Percentiles rank a stretch among this genome's conserved stretches.
These are phyloP conservation scores for Endotricha flammealis DNA, from an alignment of 2,888 invertebrate genomes.

Conservation along the genomic window DNA sequence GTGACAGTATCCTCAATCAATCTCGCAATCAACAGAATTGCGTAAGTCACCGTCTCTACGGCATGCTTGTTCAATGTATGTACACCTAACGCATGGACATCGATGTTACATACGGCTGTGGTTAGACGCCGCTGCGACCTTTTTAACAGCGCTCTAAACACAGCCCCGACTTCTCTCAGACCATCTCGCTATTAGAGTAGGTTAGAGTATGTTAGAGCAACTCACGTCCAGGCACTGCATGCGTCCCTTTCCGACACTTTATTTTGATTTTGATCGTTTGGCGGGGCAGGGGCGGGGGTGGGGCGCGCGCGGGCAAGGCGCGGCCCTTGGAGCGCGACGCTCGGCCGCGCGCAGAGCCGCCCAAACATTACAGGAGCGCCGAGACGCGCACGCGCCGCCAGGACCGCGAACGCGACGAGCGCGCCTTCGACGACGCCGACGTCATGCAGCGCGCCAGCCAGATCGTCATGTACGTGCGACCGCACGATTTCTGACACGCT, in stretches of 20 bases:
- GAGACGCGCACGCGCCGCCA: conserved; percentile 69
- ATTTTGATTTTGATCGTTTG: conserved; percentile 13
- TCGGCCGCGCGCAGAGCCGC: conserved; percentile 45
- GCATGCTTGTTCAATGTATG: conserved; percentile 59
- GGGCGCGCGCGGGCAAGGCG: conserved; percentile 34
- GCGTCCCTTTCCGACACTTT: conserved; percentile 15
- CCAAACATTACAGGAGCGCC: conserved; percentile 64
- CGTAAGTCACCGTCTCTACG: conserved; percentile 84
- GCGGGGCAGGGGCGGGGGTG: conserved; percentile 22
- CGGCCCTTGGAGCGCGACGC: conserved; percentile 29
- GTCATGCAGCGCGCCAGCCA: conserved; percentile 92
- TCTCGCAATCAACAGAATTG: conserved; percentile 94
- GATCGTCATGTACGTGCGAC: conserved; percentile 88
- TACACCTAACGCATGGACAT: conserved; percentile 63
- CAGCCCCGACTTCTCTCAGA: conserved; percentile 20
- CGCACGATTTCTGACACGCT: conserved; percentile 20
- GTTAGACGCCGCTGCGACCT: conserved; percentile 18
- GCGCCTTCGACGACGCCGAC: conserved; percentile 84
- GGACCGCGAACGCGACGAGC: conserved; percentile 79
- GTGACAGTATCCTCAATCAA: conserved; percentile 95
- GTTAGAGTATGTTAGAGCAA: conserved; percentile 4
- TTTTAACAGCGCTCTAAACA: conserved; percentile 19
- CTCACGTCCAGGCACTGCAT: conserved; percentile 19
- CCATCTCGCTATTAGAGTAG: conserved; percentile 19
- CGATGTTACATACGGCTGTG: conserved; percentile 40